Percentiles rank a stretch among this genome's conserved stretches.
Evolutionary conservation across 1,140 invertebrate species (phyloP).

Genomic region (Sminthurinus signatus): DNA sequence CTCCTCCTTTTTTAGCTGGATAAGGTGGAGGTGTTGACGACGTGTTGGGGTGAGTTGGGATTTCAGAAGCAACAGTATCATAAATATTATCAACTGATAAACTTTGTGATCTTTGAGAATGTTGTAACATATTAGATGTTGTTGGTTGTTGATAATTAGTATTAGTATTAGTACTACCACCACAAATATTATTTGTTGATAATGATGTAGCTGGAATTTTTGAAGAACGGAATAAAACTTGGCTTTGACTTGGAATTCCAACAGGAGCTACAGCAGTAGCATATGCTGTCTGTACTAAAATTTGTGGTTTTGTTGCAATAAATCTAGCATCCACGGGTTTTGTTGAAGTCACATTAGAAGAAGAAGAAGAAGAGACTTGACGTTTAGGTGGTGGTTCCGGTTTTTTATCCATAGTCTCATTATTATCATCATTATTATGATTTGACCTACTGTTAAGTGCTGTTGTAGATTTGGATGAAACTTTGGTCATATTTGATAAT

Average conservation of each 20-base stretch:
- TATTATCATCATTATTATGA: background rate
- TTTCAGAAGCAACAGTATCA: constrained; percentile 21
- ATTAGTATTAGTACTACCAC: background rate
- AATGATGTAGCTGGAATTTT: constrained; percentile 25
- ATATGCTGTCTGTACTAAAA: constrained; percentile 45
- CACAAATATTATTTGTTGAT: too few relatives aligned
- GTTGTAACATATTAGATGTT: constrained; percentile 32
- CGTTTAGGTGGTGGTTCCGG: constrained; percentile 38
- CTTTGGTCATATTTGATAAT: constrained; percentile 12
- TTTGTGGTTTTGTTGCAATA: constrained; percentile 43
- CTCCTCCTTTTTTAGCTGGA: constrained; percentile 46
- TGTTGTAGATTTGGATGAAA: constrained; percentile 34
- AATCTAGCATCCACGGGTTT: constrained; percentile 42
- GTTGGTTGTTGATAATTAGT: background rate
- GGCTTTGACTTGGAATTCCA: constrained; percentile 39
- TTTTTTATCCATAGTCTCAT: background rate
- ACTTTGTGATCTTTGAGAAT: too few relatives aligned
- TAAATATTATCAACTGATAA: constrained; percentile 42
- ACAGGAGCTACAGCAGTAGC: constrained; percentile 43
- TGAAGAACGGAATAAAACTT: constrained; percentile 40
- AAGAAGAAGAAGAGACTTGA: background rate
- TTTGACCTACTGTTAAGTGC: constrained; percentile 23
- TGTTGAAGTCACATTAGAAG: background rate
- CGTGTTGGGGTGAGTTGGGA: background rate
- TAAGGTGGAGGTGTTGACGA: constrained; percentile 36